Evolutionary conservation across 2,888 invertebrate species (phyloP).

Genomic region (Operophtera brumata): DNA sequence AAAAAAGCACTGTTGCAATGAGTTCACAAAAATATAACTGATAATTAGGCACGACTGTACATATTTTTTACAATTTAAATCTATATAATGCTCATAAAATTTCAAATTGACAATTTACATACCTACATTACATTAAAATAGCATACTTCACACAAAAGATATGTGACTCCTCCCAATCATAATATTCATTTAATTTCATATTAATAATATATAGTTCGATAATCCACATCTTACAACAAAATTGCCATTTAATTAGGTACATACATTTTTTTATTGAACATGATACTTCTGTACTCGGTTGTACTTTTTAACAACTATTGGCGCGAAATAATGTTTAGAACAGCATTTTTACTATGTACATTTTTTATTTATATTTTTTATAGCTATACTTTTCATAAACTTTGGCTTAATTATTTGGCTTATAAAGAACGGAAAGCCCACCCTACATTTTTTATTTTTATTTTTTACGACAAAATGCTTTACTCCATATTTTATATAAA

Average conservation of each 20-base stretch:
- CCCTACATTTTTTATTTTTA: constrained; percentile 27
- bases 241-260: constrained; percentile 18
- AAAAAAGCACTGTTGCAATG: constrained; percentile 40
- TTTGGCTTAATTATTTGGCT: constrained; percentile 76
- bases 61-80: constrained; percentile 29
- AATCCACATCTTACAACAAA: constrained; percentile 22
- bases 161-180: constrained; percentile 53
- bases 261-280: constrained; percentile 35
- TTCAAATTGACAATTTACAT: constrained; percentile 50
- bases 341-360: constrained; percentile 39
- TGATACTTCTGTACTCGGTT: constrained; percentile 58
- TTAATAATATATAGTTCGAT: constrained; percentile 28
- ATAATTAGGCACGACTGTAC: constrained; percentile 62
- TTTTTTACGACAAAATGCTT: constrained; percentile 47
- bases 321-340: constrained; percentile 39
- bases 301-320: constrained; percentile 54
- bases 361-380: constrained; percentile 19
- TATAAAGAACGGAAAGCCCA: constrained; percentile 51
- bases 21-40: constrained; percentile 56
- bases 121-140: constrained; percentile 24
- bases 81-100: constrained; percentile 40
- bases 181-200: constrained; percentile 35
- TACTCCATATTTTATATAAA: constrained; percentile 27
- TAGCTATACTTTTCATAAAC: constrained; percentile 49
- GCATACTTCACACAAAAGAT: constrained; percentile 52